Evolutionary conservation across 2,888 invertebrate genomes (phyloP).

Genomic region (Apotomis betuletana): DNA sequence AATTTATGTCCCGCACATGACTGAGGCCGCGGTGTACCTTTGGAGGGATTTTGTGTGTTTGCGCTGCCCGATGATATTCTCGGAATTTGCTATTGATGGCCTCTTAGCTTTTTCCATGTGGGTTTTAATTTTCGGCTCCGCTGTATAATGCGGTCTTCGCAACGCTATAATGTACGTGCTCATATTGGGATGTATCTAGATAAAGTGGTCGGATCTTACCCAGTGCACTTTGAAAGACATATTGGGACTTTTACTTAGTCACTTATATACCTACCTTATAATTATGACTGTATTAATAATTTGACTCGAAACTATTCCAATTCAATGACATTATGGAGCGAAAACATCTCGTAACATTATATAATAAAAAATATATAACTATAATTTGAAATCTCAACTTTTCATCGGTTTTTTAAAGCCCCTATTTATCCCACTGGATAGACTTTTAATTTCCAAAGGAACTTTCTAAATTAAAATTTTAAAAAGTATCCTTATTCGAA

Average conservation of each 20-base stretch:
- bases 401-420: too few relatives aligned
- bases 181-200: too few relatives aligned
- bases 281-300: too few relatives aligned
- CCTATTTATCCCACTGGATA: neutral
- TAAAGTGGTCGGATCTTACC: too few relatives aligned
- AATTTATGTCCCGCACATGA: slow-evolving; percentile 84
- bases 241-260: too few relatives aligned
- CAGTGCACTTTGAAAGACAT: too few relatives aligned
- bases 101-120: neutral
- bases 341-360: too few relatives aligned
- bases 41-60: slow-evolving; percentile 83
- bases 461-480: slow-evolving; percentile 10
- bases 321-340: too few relatives aligned
- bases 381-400: too few relatives aligned
- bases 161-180: neutral
- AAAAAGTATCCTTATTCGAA: slow-evolving; percentile 2
- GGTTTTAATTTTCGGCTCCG: neutral
- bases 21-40: slow-evolving; percentile 83
- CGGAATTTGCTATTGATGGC: slow-evolving; percentile 79
- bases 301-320: too few relatives aligned
- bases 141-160: neutral
- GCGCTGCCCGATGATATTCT: slow-evolving; percentile 77
- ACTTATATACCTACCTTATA: too few relatives aligned
- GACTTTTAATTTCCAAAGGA: slow-evolving; percentile 5
- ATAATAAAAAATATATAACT: too few relatives aligned